Evolutionary conservation across 2,888 invertebrate genomes (phyloP).

Genomic region (Cephus runcator): DNA sequence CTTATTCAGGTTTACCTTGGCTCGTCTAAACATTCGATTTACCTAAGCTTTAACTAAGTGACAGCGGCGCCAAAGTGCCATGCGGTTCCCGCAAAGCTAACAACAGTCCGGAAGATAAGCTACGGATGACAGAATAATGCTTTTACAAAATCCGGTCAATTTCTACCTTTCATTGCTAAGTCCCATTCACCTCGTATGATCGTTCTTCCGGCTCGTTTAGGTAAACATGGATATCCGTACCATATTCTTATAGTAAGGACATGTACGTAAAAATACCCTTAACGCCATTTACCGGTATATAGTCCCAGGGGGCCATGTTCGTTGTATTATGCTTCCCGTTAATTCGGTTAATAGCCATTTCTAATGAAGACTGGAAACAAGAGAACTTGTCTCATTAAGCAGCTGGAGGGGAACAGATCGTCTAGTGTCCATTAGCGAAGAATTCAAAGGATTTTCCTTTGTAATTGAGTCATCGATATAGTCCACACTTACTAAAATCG

Average conservation of each 20-base stretch:
- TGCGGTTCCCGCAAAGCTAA: neutral
- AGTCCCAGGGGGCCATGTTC: neutral
- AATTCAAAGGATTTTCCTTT: no score
- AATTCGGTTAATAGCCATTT: neutral
- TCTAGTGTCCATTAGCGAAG: no score
- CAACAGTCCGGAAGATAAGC: neutral
- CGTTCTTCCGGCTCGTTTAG: neutral
- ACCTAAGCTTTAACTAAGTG: neutral
- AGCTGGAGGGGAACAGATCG: no score
- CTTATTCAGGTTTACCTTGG: no score
- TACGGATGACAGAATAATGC: neutral
- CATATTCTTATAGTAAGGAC: neutral
- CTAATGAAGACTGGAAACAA: neutral
- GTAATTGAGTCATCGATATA: no score
- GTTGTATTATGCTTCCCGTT: neutral
- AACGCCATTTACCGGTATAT: neutral
- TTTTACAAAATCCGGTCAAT: neutral
- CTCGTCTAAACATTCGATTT: neutral
- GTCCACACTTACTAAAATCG: no score
- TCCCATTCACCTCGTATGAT: neutral
- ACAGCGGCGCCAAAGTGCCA: neutral
- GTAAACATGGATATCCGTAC: neutral
- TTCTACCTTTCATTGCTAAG: neutral
- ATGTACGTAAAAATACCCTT: neutral
- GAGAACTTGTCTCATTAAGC: neutral